phyloP scores from a whole-genome alignment of 2,797 vertebrate species.

The Bryconaethiops microstoma region DNA sequence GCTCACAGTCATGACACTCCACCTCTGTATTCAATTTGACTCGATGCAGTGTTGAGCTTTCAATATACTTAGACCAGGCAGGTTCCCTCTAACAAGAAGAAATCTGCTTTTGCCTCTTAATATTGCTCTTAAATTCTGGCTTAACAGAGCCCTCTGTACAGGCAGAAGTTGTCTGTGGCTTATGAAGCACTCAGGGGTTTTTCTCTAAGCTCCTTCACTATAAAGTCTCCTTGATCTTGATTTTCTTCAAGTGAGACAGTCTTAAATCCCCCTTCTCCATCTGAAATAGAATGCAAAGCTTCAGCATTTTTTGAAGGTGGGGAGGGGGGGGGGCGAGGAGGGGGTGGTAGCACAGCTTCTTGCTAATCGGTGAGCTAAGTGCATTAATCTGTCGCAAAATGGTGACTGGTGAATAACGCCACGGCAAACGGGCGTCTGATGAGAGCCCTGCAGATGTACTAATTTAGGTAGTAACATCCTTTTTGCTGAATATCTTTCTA shows the following conservation, averaged over 20 bases:
- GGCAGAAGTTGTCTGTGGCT: constrained; percentile 74
- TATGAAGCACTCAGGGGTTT: constrained; percentile 55
- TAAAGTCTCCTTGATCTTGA: constrained; percentile 63
- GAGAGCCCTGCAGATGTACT: background rate
- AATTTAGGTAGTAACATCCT: background rate
- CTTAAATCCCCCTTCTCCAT: constrained; percentile 66
- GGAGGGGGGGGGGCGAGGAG: background rate
- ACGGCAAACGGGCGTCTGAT: background rate
- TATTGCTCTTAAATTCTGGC: constrained; percentile 58
- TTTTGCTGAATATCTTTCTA: background rate
- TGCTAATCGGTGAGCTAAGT: constrained; percentile 21
- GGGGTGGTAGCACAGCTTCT: background rate
- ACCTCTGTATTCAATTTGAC: background rate
- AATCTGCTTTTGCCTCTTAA: constrained; percentile 52
- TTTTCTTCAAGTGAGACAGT: constrained; percentile 74
- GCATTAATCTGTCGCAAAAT: constrained; percentile 21
- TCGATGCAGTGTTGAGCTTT: background rate
- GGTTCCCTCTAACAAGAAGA: constrained; percentile 19
- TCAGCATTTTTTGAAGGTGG: constrained; percentile 58
- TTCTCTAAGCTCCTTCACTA: constrained; percentile 37
- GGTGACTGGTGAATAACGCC: background rate
- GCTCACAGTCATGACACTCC: background rate
- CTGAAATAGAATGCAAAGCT: constrained; percentile 67
- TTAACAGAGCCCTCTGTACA: constrained; percentile 67
- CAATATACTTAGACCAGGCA: background rate